These are phyloP conservation scores for Otocyon megalotis DNA, from an alignment of 2,113 vertebrate species.

Conservation along the genomic window DNA sequence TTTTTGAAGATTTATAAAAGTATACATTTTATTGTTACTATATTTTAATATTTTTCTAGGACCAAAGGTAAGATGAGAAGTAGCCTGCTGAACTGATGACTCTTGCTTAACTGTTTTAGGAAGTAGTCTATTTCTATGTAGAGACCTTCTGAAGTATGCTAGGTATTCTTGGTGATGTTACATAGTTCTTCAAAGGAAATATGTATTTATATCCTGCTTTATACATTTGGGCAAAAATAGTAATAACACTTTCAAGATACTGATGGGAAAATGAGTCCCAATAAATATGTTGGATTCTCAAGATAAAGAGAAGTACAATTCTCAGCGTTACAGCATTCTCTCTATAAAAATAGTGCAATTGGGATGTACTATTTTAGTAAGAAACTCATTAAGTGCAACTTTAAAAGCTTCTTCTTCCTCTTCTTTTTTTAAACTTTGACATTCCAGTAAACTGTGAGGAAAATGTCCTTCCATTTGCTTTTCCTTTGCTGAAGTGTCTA, in stretches of 20 bases:
- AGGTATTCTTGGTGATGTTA: conserved; percentile 63
- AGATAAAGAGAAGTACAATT: conserved; percentile 64
- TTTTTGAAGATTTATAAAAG: conserved; percentile 48
- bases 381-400: conserved; percentile 64
- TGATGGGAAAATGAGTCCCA: conserved; percentile 69
- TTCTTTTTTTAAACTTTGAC: conserved; percentile 54
- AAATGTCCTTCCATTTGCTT: conserved; percentile 67
- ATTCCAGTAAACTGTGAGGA: conserved; percentile 75
- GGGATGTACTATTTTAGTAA: conserved; percentile 70
- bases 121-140: conserved; percentile 52
- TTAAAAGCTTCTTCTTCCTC: conserved; percentile 61
- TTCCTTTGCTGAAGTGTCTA: conserved; percentile 57
- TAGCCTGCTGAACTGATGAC: not conserved
- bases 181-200: conserved; percentile 64
- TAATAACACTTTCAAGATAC: conserved; percentile 78
- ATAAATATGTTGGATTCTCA: conserved; percentile 73
- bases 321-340: conserved; percentile 64
- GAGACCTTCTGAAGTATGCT: conserved; percentile 16
- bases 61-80: not conserved
- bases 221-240: conserved; percentile 77
- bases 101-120: conserved; percentile 14
- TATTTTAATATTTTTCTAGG: not conserved
- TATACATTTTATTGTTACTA: not conserved
- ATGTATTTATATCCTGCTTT: conserved; percentile 72
- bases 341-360: conserved; percentile 70